These are phyloP conservation scores for Ptychodera flava DNA, from an alignment of 35 echinoderm and acorn worm genomes.

Conservation along the genomic window DNA sequence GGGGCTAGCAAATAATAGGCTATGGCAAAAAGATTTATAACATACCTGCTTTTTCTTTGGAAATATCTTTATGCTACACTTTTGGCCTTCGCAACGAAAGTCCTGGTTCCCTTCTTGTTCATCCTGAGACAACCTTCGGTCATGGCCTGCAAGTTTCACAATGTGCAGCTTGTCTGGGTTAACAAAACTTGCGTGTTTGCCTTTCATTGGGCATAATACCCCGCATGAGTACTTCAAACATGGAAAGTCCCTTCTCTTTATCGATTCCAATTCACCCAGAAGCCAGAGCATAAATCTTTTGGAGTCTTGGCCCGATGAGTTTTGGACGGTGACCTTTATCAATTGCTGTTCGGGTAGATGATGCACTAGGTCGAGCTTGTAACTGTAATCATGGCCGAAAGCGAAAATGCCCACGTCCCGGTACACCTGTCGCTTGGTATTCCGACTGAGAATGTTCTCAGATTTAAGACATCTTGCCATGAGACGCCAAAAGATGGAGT, in stretches of 20 bases:
- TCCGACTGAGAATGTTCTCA: not conserved
- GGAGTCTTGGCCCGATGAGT: not conserved
- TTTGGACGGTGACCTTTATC: not conserved
- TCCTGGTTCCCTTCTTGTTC: too few relatives aligned
- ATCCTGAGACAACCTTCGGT: too few relatives aligned
- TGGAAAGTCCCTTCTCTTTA: not conserved
- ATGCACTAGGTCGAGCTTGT: not conserved
- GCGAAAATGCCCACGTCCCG: not conserved
- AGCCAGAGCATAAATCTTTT: not conserved
- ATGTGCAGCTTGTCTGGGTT: not conserved
- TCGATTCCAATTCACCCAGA: not conserved
- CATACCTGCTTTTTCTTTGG: too few relatives aligned
- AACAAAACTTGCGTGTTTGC: not conserved
- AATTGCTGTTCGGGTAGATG: not conserved
- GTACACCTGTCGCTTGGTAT: not conserved
- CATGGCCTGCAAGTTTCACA: not conserved
- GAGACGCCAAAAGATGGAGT: slow-evolving; percentile 19
- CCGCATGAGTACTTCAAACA: not conserved
- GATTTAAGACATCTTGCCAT: slow-evolving; percentile 10
- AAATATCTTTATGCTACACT: too few relatives aligned
- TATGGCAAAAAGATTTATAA: too few relatives aligned
- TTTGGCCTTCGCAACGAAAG: too few relatives aligned
- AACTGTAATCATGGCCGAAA: not conserved
- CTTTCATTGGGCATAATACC: not conserved
- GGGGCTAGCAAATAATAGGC: too few relatives aligned